Conservation (phyloP, 2,888 invertebrate genomes). For the Andrena marginata region DNA sequence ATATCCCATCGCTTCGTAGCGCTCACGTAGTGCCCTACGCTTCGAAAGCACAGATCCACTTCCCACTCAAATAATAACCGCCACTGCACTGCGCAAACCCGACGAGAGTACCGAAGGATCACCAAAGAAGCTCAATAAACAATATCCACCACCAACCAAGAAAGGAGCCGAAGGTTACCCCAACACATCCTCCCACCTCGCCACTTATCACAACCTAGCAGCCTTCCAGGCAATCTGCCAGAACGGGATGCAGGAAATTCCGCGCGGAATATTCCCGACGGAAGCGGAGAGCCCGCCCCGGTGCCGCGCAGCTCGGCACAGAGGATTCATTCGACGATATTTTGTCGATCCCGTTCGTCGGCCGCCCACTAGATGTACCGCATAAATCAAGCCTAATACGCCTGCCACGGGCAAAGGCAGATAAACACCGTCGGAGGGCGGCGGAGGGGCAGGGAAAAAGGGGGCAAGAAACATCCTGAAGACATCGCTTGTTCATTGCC, state of each 20-base stretch:
- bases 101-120: too few species aligned
- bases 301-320: not conserved
- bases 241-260: not conserved
- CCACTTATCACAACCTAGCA: too few species aligned
- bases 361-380: conserved; percentile 23
- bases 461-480: conserved; percentile 16
- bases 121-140: too few species aligned
- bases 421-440: conserved; percentile 4
- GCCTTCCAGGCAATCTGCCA: too few species aligned
- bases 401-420: conserved; percentile 24
- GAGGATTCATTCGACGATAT: conserved; percentile 25
- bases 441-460: conserved; percentile 1
- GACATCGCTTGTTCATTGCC: conserved; percentile 36
- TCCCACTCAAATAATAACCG: too few species aligned
- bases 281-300: not conserved
- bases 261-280: not conserved
- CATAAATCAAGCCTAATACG: conserved; percentile 52
- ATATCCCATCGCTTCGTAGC: too few species aligned
- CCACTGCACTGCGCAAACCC: too few species aligned
- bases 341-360: conserved; percentile 24
- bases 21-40: too few species aligned
- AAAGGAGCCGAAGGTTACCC: too few species aligned
- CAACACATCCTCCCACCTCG: too few species aligned
- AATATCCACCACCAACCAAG: too few species aligned
- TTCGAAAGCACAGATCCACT: too few species aligned